phyloP scores from a whole-genome alignment of 2,888 invertebrate species.

The Nowickia ferox region DNA sequence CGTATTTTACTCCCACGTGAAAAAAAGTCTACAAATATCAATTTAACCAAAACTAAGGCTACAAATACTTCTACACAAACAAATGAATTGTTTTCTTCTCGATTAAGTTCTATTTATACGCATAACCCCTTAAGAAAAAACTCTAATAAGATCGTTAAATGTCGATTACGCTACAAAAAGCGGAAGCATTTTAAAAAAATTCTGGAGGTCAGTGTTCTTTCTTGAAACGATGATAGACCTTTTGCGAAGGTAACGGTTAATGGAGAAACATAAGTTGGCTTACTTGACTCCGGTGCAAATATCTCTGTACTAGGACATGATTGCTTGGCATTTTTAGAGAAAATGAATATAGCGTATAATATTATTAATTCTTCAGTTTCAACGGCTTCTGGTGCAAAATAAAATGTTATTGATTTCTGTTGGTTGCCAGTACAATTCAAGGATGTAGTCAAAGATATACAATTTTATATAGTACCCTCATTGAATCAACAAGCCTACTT shows the following conservation, averaged over 20 bases:
- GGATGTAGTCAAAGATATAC: neutral
- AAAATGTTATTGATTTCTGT: slow-evolving; percentile 35
- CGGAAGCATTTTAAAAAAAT: slow-evolving; percentile 11
- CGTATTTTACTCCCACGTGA: too few species aligned
- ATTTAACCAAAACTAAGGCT: neutral
- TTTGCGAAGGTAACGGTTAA: slow-evolving; percentile 6
- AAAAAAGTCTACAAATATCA: neutral
- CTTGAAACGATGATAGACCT: slow-evolving; percentile 14
- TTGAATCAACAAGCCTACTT: slow-evolving; percentile 9
- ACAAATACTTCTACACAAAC: neutral
- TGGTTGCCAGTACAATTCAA: slow-evolving; percentile 15
- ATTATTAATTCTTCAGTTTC: neutral
- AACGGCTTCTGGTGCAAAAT: neutral
- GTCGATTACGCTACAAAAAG: neutral
- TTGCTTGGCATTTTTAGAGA: slow-evolving; percentile 11
- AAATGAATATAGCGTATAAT: neutral
- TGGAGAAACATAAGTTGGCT: neutral
- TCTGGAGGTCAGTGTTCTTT: neutral
- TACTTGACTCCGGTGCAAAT: slow-evolving; percentile 33
- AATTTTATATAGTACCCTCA: slow-evolving; percentile 34
- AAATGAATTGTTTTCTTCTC: neutral
- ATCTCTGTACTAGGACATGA: slow-evolving; percentile 13
- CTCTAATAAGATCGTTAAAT: neutral
- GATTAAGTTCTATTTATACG: too few species aligned
- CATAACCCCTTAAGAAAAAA: neutral